Percentiles rank a stretch among this genome's conserved stretches.
These are phyloP conservation scores for Taphrorychus bicolor DNA, from an alignment of 2,888 invertebrate genomes.

Conservation along the genomic window DNA sequence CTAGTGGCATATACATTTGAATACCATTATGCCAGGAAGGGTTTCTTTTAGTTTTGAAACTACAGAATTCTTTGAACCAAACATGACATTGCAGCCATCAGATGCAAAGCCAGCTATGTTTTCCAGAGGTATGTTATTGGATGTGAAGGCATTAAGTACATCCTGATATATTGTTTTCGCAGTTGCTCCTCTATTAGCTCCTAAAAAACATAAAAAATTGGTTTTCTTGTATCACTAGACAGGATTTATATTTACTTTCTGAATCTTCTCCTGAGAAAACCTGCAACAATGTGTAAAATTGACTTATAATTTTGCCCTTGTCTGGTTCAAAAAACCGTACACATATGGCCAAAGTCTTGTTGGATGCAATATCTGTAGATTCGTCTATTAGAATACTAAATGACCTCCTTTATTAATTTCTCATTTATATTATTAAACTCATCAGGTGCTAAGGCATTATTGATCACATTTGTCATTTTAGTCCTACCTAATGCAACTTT, in stretches of 20 bases:
- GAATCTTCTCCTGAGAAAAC: slow-evolving; percentile 7
- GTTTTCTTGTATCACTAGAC: too few relatives aligned
- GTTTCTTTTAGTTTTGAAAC: slow-evolving; percentile 46
- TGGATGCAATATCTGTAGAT: slow-evolving; percentile 47
- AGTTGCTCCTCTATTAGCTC: slow-evolving; percentile 6
- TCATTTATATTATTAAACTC: too few relatives aligned
- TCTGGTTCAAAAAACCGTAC: slow-evolving; percentile 45
- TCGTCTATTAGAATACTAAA: slow-evolving; percentile 48
- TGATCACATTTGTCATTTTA: slow-evolving; percentile 40
- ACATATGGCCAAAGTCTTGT: slow-evolving; percentile 46
- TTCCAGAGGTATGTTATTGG: slow-evolving; percentile 44
- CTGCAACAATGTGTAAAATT: background rate
- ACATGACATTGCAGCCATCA: slow-evolving; percentile 53
- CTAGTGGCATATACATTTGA: slow-evolving; percentile 53
- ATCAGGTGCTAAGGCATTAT: too few relatives aligned
- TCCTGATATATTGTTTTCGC: slow-evolving; percentile 1
- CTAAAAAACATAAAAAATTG: too few relatives aligned
- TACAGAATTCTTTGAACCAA: slow-evolving; percentile 50
- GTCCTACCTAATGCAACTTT: slow-evolving; percentile 41
- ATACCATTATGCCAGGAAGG: slow-evolving; percentile 48
- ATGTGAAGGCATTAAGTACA: slow-evolving; percentile 10
- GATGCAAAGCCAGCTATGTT: slow-evolving; percentile 54
- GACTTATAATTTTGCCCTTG: slow-evolving; percentile 2
- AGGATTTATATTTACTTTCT: too few relatives aligned
- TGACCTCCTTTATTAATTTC: too few relatives aligned